Evolutionary conservation across 2,113 vertebrate genomes (phyloP).

Genomic region (Indri indri): DNA sequence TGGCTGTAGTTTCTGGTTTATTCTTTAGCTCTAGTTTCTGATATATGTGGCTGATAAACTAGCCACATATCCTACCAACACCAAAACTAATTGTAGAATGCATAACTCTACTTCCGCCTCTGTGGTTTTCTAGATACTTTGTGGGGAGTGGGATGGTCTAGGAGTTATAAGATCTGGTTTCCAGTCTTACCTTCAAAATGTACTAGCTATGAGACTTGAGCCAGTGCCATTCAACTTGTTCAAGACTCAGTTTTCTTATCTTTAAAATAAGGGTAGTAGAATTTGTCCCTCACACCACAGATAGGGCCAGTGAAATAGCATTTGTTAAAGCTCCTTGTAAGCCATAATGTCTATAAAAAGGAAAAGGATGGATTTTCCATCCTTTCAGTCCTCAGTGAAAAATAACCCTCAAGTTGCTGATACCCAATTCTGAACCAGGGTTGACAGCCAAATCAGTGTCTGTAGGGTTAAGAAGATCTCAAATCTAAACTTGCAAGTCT

Average conservation of each 20-base stretch:
- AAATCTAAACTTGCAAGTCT: not conserved
- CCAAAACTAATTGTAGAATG: not conserved
- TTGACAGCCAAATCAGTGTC: not conserved
- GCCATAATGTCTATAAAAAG: not conserved
- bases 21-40: not conserved
- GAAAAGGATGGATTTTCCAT: not conserved
- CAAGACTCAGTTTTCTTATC: not conserved
- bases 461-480: not conserved
- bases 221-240: not conserved
- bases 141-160: not conserved
- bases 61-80: not conserved
- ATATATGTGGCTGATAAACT: not conserved
- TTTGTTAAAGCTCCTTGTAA: not conserved
- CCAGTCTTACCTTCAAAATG: not conserved
- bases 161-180: not conserved
- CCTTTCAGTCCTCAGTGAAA: not conserved
- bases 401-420: not conserved
- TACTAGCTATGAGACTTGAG: not conserved
- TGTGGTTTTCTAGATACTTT: not conserved
- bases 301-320: not conserved
- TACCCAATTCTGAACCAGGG: not conserved
- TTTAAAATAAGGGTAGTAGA: not conserved
- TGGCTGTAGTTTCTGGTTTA: not conserved
- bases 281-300: not conserved
- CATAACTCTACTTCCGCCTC: not conserved